Percentiles rank a stretch among this genome's conserved stretches.
Conservation (phyloP, 1,140 invertebrate species). For the Calosoma granatense region DNA sequence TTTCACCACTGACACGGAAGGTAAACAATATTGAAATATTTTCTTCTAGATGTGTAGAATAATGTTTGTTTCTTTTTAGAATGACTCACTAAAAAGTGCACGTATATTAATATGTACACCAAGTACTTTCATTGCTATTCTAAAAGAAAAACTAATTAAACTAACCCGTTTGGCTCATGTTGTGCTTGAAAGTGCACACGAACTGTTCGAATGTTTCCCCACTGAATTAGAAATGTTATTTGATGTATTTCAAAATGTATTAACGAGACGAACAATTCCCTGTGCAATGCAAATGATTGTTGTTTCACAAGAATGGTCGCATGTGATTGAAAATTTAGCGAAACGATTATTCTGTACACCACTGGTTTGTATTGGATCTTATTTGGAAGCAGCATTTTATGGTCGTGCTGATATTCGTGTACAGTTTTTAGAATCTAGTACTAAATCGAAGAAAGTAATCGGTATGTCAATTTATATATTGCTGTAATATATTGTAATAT, state of each 20-base stretch:
- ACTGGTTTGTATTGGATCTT: conserved; percentile 24
- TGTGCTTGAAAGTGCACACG: conserved; percentile 25
- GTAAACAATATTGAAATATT: neutral
- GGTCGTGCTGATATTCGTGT: conserved; percentile 19
- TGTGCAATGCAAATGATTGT: conserved; percentile 24
- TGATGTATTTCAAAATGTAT: conserved; percentile 19
- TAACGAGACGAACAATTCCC: conserved; percentile 17
- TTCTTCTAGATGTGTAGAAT: neutral
- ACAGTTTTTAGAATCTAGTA: conserved; percentile 7
- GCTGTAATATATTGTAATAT: neutral
- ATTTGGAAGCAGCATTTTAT: conserved; percentile 28
- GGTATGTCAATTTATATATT: conserved; percentile 9
- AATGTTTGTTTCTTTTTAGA: conserved; percentile 11
- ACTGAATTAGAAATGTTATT: conserved; percentile 19
- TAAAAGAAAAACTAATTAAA: conserved; percentile 21
- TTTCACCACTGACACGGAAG: conserved; percentile 19
- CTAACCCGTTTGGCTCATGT: conserved; percentile 28
- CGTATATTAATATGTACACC: conserved; percentile 28
- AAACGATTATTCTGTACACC: conserved; percentile 21
- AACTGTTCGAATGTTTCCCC: conserved; percentile 17
- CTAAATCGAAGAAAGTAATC: conserved; percentile 7
- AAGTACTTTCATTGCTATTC: conserved; percentile 15
- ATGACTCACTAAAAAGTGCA: conserved; percentile 17
- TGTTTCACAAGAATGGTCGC: conserved; percentile 23
- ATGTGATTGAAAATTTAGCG: conserved; percentile 20